Percentiles rank a stretch among this genome's conserved stretches.
Evolutionary conservation across 2,113 vertebrate species (phyloP).

Genomic region (Panthera tigris): DNA sequence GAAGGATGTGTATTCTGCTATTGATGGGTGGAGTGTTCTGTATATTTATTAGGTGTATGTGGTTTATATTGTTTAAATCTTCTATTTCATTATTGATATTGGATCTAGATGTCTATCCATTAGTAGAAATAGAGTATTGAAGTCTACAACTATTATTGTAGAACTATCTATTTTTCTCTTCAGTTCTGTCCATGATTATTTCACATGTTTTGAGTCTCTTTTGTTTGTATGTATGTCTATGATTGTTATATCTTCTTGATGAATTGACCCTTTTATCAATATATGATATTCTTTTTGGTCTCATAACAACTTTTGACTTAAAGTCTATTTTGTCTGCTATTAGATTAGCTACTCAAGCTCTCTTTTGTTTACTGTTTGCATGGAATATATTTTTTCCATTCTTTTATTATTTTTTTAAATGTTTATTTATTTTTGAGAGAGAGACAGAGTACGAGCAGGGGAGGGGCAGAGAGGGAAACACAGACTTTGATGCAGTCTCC

Average conservation of each 20-base stretch:
- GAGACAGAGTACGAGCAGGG: too few relatives aligned
- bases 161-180: conserved; percentile 16
- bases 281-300: background rate
- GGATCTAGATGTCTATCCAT: background rate
- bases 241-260: conserved; percentile 25
- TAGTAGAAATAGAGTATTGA: background rate
- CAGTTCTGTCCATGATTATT: background rate
- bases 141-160: background rate
- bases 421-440: too few relatives aligned
- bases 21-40: background rate
- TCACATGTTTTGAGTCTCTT: background rate
- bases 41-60: background rate
- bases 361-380: background rate
- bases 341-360: background rate
- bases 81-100: background rate
- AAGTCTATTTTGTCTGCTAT: background rate
- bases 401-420: background rate
- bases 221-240: background rate
- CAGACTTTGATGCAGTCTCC: too few relatives aligned
- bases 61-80: background rate
- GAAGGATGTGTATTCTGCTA: background rate
- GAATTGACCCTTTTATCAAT: background rate
- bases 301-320: background rate
- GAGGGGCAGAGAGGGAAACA: too few relatives aligned
- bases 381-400: background rate